phyloP scores from a whole-genome alignment of 37 sponge, comb jelly and placozoan genomes.

The Halichondria panicea region DNA sequence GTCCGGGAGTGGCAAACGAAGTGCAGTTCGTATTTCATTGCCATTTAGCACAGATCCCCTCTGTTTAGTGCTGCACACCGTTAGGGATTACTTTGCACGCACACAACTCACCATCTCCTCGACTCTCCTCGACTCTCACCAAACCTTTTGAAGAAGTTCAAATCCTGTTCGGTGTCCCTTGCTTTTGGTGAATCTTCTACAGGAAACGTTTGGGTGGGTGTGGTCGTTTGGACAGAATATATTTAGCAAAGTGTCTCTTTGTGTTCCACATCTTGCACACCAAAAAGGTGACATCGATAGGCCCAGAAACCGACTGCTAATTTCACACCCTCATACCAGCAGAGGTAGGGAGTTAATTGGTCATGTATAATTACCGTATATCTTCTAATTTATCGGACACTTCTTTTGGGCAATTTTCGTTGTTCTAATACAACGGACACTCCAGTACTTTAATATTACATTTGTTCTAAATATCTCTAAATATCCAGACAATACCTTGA shows the following conservation, averaged over 20 bases:
- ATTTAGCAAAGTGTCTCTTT: constrained; percentile 29
- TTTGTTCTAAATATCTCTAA: too few relatives aligned
- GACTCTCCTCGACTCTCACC: neutral
- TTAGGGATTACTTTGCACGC: neutral
- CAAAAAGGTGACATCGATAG: constrained; percentile 13
- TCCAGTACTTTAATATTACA: too few relatives aligned
- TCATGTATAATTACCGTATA: neutral
- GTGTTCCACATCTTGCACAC: neutral
- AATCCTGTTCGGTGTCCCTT: constrained; percentile 14
- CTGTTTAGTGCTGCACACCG: neutral
- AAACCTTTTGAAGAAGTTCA: constrained; percentile 7
- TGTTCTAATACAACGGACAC: too few relatives aligned
- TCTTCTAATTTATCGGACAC: too few relatives aligned
- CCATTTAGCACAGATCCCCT: neutral
- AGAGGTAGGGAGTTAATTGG: constrained; percentile 1
- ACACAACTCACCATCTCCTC: neutral
- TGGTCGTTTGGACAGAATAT: neutral
- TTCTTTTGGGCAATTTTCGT: too few relatives aligned
- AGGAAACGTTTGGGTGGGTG: constrained; percentile 15
- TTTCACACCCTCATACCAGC: constrained; percentile 6
- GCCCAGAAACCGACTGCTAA: constrained; percentile 9
- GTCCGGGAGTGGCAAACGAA: neutral
- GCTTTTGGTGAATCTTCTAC: constrained; percentile 13
- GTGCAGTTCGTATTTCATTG: neutral
- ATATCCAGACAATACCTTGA: too few relatives aligned